Conservation (phyloP, 2,797 vertebrate species). For the Squalus acanthias region DNA sequence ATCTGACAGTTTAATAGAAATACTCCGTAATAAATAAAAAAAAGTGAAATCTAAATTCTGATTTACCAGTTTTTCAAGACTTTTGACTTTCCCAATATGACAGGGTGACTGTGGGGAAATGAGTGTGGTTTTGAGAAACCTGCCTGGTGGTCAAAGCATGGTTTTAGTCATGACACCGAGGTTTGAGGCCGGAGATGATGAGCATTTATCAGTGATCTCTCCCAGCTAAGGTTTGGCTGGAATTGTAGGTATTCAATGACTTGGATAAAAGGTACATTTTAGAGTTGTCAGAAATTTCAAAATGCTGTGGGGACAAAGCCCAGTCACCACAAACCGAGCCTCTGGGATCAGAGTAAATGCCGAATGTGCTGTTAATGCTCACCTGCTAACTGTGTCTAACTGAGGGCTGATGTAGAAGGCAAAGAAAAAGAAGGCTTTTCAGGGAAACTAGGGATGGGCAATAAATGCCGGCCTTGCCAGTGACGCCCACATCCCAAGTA, state of each 20-base stretch:
- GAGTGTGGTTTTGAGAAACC: background rate
- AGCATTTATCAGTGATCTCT: background rate
- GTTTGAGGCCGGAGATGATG: background rate
- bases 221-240: background rate
- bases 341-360: background rate
- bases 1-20: constrained; percentile 38
- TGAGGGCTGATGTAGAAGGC: background rate
- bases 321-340: background rate
- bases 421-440: too few species aligned
- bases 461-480: too few species aligned
- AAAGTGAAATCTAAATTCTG: constrained; percentile 19
- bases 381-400: background rate
- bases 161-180: background rate
- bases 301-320: background rate
- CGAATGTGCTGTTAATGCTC: background rate
- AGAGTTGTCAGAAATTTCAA: background rate
- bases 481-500: background rate
- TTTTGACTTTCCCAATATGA: background rate
- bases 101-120: constrained; percentile 3
- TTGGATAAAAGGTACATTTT: background rate
- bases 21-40: background rate
- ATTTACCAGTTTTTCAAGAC: background rate
- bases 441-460: background rate
- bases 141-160: background rate
- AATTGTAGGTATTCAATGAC: background rate